These are phyloP conservation scores for Pegoplata infirma DNA, from an alignment of 2,888 invertebrate species.

Conservation along the genomic window DNA sequence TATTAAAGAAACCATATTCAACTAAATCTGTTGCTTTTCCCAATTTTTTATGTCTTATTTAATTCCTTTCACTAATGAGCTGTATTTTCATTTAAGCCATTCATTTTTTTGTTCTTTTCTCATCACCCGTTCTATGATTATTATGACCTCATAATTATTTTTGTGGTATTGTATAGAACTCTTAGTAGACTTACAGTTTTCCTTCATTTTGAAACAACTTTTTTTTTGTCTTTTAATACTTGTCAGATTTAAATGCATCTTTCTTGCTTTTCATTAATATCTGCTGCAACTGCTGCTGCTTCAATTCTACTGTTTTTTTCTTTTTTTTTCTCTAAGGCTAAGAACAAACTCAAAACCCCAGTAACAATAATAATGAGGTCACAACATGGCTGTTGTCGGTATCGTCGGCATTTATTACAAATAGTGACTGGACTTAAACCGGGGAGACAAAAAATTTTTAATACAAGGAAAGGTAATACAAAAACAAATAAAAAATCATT, in stretches of 20 bases:
- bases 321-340: neutral
- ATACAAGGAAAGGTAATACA: too few species aligned
- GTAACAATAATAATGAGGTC: constrained; percentile 47
- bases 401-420: neutral
- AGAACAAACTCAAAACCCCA: constrained; percentile 1
- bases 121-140: constrained; percentile 25
- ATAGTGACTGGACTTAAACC: neutral
- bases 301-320: neutral
- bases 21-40: constrained; percentile 19
- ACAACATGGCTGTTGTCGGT: constrained; percentile 25
- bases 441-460: too few species aligned
- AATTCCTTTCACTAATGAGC: constrained; percentile 47
- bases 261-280: constrained; percentile 38
- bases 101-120: neutral
- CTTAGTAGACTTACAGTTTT: constrained; percentile 13
- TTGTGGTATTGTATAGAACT: constrained; percentile 11
- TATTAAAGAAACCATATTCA: too few species aligned
- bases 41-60: neutral
- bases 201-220: neutral
- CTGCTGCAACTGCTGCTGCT: neutral
- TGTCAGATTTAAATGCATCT: constrained; percentile 40
- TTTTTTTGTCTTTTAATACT: constrained; percentile 34
- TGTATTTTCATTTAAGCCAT: constrained; percentile 33
- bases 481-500: too few species aligned
- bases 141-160: constrained; percentile 50